Base-by-base conservation (phyloP, 2,888 invertebrate genomes). In the Caenorhabditis uteleia region DNA sequence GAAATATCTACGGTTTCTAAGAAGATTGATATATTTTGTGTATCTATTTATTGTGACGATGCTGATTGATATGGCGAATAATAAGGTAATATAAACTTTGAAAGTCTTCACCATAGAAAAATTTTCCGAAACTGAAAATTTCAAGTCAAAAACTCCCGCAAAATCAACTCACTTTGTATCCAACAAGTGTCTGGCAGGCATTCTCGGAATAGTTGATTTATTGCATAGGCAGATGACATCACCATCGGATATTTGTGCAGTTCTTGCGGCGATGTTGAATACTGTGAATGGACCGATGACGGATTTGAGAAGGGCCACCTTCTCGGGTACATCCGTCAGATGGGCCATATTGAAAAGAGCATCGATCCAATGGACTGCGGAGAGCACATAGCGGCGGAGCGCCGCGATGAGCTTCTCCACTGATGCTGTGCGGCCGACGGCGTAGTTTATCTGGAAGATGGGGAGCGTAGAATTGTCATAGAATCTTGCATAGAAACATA, bases 341-440 rank as follows among this genome's bases (percentile, higher is more conserved):
- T 69, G 53, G n/a, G 68, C 70, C 47, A 78, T 25, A 16, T 65
- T 56, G 60, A 80, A 81, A 12, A 81, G 59, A 2, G 79, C 60
- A 39, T 82, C 79, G 46, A 80, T 74, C 82, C 82, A 82, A 39
- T 79, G 74, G 18, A 75, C 77, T 20, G 76, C 74, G 1, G 72
- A 61, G 18, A 78, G 58, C 6, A 78, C 74, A 50, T 78, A 80
- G 14, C 69, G 62, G 10, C 73, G 60, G 68, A 81, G 75, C 7
- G 80, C 79, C 8, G 71, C 66, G 29, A 75, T 70, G 43, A 81
- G 66, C 39, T 79, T 74, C 33, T 81, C 81, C 12, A 78, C 77
- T 6, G 68, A 67, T 2, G 81, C 81, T 1, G 68, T 54, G 18
- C 75, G 68, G 12, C 74, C 76, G 6, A 60, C 26, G n/a, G 46